Conservation (phyloP, 2,888 invertebrate genomes). For the Halictus ligatus region DNA sequence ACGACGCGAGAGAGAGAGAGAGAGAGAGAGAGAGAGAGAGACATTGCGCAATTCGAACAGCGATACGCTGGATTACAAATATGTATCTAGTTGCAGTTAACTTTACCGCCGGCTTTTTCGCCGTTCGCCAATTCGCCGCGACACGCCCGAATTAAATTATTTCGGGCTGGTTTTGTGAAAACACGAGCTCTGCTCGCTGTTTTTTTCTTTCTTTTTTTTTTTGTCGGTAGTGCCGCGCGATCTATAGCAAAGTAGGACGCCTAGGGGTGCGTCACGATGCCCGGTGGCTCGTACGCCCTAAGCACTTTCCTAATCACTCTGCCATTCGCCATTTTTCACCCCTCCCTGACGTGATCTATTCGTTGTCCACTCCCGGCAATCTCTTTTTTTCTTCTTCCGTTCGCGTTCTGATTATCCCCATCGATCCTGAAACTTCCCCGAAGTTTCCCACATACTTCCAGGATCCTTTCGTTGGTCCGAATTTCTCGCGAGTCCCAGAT, state of each 20-base stretch:
- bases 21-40: background rate
- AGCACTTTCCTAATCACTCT: constrained; percentile 4
- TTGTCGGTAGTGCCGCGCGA: background rate
- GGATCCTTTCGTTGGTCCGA: background rate
- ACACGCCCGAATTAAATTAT: background rate
- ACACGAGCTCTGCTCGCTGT: background rate
- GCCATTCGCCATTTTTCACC: background rate
- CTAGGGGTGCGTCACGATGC: background rate
- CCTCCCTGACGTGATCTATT: background rate
- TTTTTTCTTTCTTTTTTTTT: background rate
- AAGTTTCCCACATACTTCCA: background rate
- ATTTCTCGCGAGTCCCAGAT: background rate
- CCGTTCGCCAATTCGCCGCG: background rate
- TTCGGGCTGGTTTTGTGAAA: background rate
- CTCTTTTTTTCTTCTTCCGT: background rate
- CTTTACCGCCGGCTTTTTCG: background rate
- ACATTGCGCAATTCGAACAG: background rate
- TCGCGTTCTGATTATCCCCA: background rate
- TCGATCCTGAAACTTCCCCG: background rate
- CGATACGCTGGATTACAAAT: background rate
- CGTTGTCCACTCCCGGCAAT: background rate
- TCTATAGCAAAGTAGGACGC: background rate
- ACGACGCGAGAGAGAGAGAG: too few species aligned
- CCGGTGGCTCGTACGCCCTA: background rate
- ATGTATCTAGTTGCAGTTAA: background rate